Base-by-base conservation (phyloP, 2,888 invertebrate genomes). In the Drosophila anomelani region DNA sequence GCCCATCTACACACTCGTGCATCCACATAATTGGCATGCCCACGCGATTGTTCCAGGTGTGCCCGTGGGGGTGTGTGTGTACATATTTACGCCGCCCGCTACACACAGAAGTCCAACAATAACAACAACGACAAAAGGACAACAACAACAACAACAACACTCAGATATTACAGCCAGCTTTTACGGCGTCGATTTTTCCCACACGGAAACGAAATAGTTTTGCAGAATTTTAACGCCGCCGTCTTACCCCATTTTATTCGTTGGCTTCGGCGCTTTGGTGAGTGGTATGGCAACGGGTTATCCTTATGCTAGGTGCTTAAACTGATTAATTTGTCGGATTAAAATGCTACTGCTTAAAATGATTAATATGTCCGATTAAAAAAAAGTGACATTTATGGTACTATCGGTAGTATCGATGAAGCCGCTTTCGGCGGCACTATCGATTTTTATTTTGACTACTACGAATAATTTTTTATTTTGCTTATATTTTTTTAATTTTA, bases 141-240 rank as follows among this genome's bases (percentile, higher is more conserved):
- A 29, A 70, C 70, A 74, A 77, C 51, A 53, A 77, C 51, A 53
- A 29, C 29, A 47, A 34, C 49, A 49, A 55, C 56, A 54, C n/a
- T 44, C 57, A 43, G 46, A 59, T 38, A 67, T 67, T 38, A 34
- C 58, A 72, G 56, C 66, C 58, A 72, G 56, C 66, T 51, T 47
- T 76, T 74, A 78, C 84, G 82, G 85, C 83, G 83, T 84, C 87
- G 87, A 84, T 84, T 84, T 84, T 86, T 86, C 84, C 82, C 84
- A 82, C 79, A 84, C 77, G 53, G 39, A 49, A 44, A 53, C 6
- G 10, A 36, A 77, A 58, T 53, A 32, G 38, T 58, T 73, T 74
- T 59, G 34, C 29, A 5, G 66, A 55, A 34, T 26, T 68, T 55
- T 55, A 23, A 26, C 51, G 55, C 15, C 20, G 29, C 57, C 49